phyloP scores from a whole-genome alignment of 2,888 invertebrate genomes.

The Ametastegia equiseti region DNA sequence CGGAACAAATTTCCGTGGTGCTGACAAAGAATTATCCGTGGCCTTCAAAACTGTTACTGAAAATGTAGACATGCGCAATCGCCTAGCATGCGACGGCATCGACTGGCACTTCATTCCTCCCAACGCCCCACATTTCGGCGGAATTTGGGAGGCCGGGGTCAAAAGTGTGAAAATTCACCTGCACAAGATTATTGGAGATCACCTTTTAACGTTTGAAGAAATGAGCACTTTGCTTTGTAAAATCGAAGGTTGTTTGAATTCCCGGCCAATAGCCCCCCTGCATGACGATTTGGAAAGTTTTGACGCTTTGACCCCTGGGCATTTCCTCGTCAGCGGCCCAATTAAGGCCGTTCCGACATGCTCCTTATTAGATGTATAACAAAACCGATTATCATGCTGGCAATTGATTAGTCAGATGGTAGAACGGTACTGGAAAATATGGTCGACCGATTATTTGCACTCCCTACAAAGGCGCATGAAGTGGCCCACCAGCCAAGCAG shows the following conservation, averaged over 20 bases:
- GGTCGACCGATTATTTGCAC: slow-evolving; percentile 55
- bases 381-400: slow-evolving; percentile 41
- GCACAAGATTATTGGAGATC: slow-evolving; percentile 43
- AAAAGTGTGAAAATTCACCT: slow-evolving; percentile 50
- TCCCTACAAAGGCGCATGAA: slow-evolving; percentile 45
- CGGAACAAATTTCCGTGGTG: slow-evolving; percentile 61
- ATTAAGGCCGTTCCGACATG: slow-evolving; percentile 45
- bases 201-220: slow-evolving; percentile 50
- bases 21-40: slow-evolving; percentile 52
- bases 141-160: too few species aligned
- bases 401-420: slow-evolving; percentile 46
- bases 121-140: slow-evolving; percentile 54
- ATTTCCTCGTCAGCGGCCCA: slow-evolving; percentile 52
- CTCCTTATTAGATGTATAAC: neutral
- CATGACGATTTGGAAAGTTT: slow-evolving; percentile 51
- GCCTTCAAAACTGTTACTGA: slow-evolving; percentile 6
- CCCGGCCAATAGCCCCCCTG: slow-evolving; percentile 52
- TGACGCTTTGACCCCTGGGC: slow-evolving; percentile 54
- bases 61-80: slow-evolving; percentile 40
- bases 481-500: slow-evolving; percentile 41
- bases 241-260: slow-evolving; percentile 55
- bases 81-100: slow-evolving; percentile 33
- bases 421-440: slow-evolving; percentile 58
- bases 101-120: slow-evolving; percentile 57
- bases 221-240: slow-evolving; percentile 50